Conservation (phyloP, 2,113 vertebrate genomes). For the Dermatemys mawii region DNA sequence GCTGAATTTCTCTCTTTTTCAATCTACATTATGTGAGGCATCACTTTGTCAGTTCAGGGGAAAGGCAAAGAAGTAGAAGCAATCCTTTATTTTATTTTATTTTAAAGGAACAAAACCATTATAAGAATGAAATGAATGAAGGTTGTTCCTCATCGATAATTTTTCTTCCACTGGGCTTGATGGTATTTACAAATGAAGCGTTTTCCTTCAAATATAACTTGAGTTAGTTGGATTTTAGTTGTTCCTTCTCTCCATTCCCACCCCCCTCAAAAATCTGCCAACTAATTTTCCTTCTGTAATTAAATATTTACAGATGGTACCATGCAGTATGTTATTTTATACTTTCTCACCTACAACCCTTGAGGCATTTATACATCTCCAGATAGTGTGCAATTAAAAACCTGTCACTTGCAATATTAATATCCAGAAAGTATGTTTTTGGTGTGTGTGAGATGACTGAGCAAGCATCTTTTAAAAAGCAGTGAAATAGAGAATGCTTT, state of each 20-base stretch:
- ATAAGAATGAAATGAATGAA: slow-evolving; percentile 2
- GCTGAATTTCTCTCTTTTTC: slow-evolving; percentile 7
- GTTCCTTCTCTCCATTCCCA: neutral
- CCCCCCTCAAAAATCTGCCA: neutral
- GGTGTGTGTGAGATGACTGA: fast-evolving
- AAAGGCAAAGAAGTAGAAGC: neutral
- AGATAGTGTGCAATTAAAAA: slow-evolving; percentile 46
- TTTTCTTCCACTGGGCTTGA: slow-evolving; percentile 21
- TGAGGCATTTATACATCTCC: slow-evolving; percentile 12
- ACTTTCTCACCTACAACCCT: slow-evolving; percentile 34
- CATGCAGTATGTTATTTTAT: slow-evolving; percentile 30
- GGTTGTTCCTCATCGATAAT: slow-evolving; percentile 60
- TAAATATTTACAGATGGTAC: slow-evolving; percentile 44
- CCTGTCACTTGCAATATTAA: slow-evolving; percentile 35
- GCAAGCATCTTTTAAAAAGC: neutral
- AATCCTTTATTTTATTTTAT: slow-evolving; percentile 11
- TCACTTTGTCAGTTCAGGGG: neutral
- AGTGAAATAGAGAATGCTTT: neutral
- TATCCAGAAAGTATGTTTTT: neutral
- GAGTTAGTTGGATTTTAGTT: slow-evolving; percentile 37
- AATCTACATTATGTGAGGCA: neutral
- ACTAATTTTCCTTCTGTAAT: slow-evolving; percentile 45
- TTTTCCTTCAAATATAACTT: slow-evolving; percentile 48
- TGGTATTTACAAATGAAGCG: slow-evolving; percentile 42
- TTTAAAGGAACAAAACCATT: neutral